Evolutionary conservation across 2,797 vertebrate genomes (phyloP), one percentile per base, ranked within the genome.

Genomic region (Pangasius mekongensis): DNA sequence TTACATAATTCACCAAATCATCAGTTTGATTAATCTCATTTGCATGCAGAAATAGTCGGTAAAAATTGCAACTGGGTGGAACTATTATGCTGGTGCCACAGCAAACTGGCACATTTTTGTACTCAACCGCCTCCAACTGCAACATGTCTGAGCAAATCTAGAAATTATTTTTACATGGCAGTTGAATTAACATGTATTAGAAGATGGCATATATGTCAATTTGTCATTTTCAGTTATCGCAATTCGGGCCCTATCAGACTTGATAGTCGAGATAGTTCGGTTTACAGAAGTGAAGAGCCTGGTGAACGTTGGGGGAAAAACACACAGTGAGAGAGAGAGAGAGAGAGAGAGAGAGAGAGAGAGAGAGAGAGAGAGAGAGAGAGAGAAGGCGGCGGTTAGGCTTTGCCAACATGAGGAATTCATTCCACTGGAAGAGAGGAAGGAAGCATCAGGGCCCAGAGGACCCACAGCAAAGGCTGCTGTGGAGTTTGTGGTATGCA

Each of bases 371-470:
- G 49, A 74, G 62, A 85, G 13, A 47, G 22, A 36, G 49, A 39
- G 67, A 47, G 47, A 49, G 49, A 47, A 62, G 74, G 64, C 69
- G 67, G 89, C 85, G 39, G 83, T 85, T 91, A 90, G 88, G 92
- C 91, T 89, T 91, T 92, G 88, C 91, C 91, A 91, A 91, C 89
- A 92, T 93, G 90, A 93, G 91, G 91, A 90, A 94, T 93, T 93
- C 90, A 92, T 93, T 92, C 90, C 89, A 86, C 58, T 87, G 88
- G 90, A 87, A 69, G 87, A 90, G 77, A 89, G 91, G 91, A 92
- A 93, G 92, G 92, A 91, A 91, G 91, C 86, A 89, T 91, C 90
- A 86, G 71, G 86, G 87, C 87, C 91, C 91, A 92, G 88, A 92
- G 90, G 90, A 93, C 87, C 89, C 89, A 91, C 91, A 90, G 91